These are phyloP conservation scores for Ormyrus rosae DNA, from an alignment of 2,888 invertebrate species.

Conservation along the genomic window DNA sequence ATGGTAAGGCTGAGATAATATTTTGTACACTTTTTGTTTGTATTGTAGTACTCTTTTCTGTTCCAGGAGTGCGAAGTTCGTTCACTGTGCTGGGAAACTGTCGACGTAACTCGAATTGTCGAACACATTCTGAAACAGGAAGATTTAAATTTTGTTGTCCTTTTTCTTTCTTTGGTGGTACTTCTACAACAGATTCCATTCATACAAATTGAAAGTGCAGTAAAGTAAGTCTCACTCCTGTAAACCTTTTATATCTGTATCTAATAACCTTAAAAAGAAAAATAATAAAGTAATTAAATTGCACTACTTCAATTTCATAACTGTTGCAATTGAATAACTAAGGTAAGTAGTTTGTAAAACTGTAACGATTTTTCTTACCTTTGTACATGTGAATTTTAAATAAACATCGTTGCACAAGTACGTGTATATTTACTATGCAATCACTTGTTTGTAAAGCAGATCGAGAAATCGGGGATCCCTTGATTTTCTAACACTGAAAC, in stretches of 20 bases:
- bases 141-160: constrained; percentile 37
- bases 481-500: constrained; percentile 25
- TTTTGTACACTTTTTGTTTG: constrained; percentile 31
- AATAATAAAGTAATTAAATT: background rate
- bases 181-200: constrained; percentile 37
- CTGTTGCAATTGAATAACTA: too few relatives aligned
- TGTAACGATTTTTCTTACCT: too few relatives aligned
- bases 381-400: background rate
- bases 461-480: constrained; percentile 39
- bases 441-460: background rate
- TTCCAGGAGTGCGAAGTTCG: constrained; percentile 17
- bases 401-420: too few relatives aligned
- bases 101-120: constrained; percentile 65
- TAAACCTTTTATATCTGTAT: background rate
- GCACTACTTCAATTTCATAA: background rate
- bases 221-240: constrained; percentile 11
- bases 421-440: too few relatives aligned
- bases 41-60: constrained; percentile 4
- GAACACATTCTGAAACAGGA: constrained; percentile 59
- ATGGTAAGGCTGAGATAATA: constrained; percentile 30
- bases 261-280: background rate
- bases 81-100: constrained; percentile 64
- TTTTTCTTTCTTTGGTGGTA: constrained; percentile 19
- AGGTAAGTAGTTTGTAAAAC: too few relatives aligned
- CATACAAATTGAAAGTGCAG: constrained; percentile 8